Conservation (phyloP, 2,113 vertebrate species). For the Larimichthys polyactis region DNA sequence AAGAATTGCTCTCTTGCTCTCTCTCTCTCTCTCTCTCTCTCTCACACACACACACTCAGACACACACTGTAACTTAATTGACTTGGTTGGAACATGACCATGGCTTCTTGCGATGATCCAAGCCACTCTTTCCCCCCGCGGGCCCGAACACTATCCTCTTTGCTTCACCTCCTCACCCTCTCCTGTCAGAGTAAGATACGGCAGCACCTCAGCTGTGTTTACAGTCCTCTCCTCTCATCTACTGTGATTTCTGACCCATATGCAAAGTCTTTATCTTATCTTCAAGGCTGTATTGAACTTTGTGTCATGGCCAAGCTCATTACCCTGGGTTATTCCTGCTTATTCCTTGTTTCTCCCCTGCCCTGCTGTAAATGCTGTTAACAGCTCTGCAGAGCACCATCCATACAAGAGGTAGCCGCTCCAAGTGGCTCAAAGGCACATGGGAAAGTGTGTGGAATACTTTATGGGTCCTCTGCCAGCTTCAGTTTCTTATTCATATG, state of each 20-base stretch:
- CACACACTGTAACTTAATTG: slow-evolving; percentile 44
- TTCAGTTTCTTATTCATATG: neutral
- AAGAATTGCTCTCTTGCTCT: neutral
- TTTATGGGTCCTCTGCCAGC: neutral
- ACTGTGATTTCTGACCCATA: slow-evolving; percentile 30
- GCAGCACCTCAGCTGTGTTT: slow-evolving; percentile 38
- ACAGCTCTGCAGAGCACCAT: slow-evolving; percentile 12
- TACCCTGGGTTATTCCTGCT: slow-evolving; percentile 27
- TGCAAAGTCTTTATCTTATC: slow-evolving; percentile 44
- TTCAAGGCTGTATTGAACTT: slow-evolving; percentile 45
- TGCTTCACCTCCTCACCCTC: slow-evolving; percentile 20
- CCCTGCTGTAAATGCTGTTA: slow-evolving; percentile 20
- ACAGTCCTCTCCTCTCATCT: slow-evolving; percentile 11
- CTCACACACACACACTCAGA: slow-evolving; percentile 20
- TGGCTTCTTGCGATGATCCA: slow-evolving; percentile 22
- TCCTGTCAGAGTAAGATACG: neutral
- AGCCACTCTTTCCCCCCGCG: slow-evolving; percentile 15
- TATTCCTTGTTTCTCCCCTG: slow-evolving; percentile 24
- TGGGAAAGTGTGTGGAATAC: neutral
- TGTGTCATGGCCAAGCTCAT: slow-evolving; percentile 37
- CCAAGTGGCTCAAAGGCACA: neutral
- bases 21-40: neutral
- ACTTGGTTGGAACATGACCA: slow-evolving; percentile 55
- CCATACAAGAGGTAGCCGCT: neutral
- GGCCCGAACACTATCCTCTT: slow-evolving; percentile 28